A percentile compares a stretch with the other conserved stretches of the same genome.
Conservation (phyloP, 2,888 invertebrate species). For the Ashinkailepas kermadecensis region DNA sequence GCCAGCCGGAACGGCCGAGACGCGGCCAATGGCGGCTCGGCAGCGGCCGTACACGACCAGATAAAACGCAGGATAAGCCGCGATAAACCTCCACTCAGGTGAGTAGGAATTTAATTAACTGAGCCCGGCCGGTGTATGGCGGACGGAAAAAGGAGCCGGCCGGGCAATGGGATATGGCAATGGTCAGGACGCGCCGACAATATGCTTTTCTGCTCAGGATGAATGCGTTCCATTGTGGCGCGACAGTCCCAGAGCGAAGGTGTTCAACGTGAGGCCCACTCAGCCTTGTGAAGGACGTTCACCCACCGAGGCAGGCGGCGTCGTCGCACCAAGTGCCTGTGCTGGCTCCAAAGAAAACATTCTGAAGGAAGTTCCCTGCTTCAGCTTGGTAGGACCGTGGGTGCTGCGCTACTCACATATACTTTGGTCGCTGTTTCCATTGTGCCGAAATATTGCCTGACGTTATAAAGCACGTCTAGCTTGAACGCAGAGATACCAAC, state of each 20-base stretch:
- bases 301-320: background rate
- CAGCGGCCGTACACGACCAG: background rate
- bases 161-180: background rate
- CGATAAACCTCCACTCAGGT: background rate
- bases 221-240: background rate
- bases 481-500: too few species aligned
- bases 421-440: too few species aligned
- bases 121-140: background rate
- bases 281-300: background rate
- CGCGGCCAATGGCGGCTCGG: background rate
- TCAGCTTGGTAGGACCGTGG: too few species aligned
- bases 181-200: background rate
- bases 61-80: background rate
- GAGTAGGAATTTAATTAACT: slow-evolving; percentile 19
- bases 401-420: too few species aligned
- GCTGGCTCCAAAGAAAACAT: too few species aligned
- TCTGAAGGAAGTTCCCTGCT: too few species aligned
- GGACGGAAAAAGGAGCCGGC: background rate
- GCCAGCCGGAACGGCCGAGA: background rate
- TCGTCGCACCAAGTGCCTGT: too few species aligned
- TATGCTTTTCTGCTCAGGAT: background rate
- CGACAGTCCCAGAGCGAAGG: background rate
- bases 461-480: too few species aligned
- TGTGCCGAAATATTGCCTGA: too few species aligned
- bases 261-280: background rate